phyloP scores from a whole-genome alignment of 2,888 invertebrate genomes.

The Entomobrya multifasciata region DNA sequence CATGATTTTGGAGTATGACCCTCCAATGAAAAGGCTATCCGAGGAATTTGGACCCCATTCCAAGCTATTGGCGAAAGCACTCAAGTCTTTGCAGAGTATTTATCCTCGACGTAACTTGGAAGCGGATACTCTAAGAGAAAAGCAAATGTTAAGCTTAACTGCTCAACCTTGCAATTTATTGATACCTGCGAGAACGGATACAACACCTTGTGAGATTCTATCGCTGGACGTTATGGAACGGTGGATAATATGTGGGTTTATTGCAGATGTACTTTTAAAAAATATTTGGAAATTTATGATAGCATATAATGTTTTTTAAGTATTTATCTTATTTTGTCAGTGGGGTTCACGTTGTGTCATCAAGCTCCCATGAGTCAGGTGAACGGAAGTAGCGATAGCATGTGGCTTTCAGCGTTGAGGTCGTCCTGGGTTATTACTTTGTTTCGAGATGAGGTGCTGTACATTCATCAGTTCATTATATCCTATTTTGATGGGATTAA shows the following conservation, averaged over 20 bases:
- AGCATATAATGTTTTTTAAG: background rate
- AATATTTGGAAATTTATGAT: background rate
- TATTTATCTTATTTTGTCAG: conserved; percentile 80
- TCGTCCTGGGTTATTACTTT: conserved; percentile 96
- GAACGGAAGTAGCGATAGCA: conserved; percentile 79
- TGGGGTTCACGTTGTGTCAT: conserved; percentile 95
- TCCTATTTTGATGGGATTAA: conserved; percentile 97
- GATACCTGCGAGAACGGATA: conserved; percentile 96
- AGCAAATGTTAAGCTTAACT: conserved; percentile 95
- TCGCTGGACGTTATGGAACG: conserved; percentile 97
- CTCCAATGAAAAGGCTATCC: conserved; percentile 95
- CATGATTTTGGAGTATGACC: conserved; percentile 98
- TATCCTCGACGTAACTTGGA: conserved; percentile 90
- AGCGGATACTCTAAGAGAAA: conserved; percentile 83
- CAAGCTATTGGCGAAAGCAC: conserved; percentile 90
- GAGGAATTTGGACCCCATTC: conserved; percentile 98
- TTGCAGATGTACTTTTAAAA: too few relatives aligned
- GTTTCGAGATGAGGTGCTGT: conserved; percentile 98
- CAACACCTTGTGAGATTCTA: conserved; percentile 98
- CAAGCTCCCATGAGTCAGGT: conserved; percentile 88
- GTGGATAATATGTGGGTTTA: conserved; percentile 92
- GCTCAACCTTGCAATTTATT: conserved; percentile 96
- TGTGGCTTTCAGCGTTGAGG: conserved; percentile 96
- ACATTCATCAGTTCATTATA: conserved; percentile 96
- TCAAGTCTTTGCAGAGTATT: conserved; percentile 92